Conservation (phyloP, 1,140 invertebrate species). For the Thrips palmi region DNA sequence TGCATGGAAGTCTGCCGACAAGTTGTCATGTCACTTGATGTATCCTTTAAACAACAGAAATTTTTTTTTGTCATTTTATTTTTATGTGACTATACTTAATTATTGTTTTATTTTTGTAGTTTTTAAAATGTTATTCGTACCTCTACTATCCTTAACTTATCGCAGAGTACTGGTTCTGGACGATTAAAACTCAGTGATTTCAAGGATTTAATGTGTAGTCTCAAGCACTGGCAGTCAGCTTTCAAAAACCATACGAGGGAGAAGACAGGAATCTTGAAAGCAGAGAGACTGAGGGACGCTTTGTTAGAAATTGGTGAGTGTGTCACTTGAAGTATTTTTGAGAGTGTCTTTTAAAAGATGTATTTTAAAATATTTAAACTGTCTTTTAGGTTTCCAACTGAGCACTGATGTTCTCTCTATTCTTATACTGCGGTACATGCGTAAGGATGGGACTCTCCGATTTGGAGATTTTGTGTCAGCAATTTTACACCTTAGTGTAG, state of each 20-base stretch:
- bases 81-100: no score
- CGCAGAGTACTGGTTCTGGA: constrained; percentile 55
- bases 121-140: neutral
- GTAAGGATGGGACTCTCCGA: constrained; percentile 80
- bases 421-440: constrained; percentile 71
- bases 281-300: constrained; percentile 68
- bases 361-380: constrained; percentile 10
- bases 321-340: neutral
- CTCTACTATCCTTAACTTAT: constrained; percentile 22
- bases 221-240: constrained; percentile 79
- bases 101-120: neutral
- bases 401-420: constrained; percentile 66
- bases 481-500: constrained; percentile 69
- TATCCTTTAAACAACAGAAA: no score
- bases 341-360: constrained; percentile 10
- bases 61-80: constrained; percentile 10
- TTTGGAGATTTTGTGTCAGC: constrained; percentile 85
- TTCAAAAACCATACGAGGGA: constrained; percentile 83
- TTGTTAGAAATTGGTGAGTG: constrained; percentile 55
- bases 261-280: constrained; percentile 74
- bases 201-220: constrained; percentile 79
- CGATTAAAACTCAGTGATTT: constrained; percentile 71
- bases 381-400: constrained; percentile 51
- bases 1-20: constrained; percentile 81
- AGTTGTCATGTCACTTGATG: constrained; percentile 73